Percentiles rank a stretch among this genome's conserved stretches.
Conservation (phyloP, 2,113 vertebrate genomes). For the sheep (Ovis aries) region DNA sequence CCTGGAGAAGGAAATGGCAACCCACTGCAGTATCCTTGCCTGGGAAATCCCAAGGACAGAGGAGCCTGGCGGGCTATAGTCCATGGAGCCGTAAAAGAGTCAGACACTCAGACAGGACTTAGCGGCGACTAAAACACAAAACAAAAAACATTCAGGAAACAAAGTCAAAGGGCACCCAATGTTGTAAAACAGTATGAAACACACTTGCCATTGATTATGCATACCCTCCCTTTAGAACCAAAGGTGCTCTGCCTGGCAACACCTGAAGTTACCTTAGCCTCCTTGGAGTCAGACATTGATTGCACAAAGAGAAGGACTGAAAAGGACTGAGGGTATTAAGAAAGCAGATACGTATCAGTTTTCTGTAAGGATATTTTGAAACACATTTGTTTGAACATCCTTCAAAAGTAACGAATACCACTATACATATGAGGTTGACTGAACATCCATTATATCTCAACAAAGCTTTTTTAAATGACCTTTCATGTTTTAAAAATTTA, state of each 20-base stretch:
- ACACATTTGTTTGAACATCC: neutral
- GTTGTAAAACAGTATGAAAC: neutral
- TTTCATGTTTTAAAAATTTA: neutral
- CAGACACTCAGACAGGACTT: neutral
- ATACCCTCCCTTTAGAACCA: neutral
- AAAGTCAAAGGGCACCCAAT: neutral
- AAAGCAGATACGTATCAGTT: neutral
- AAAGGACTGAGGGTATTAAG: neutral
- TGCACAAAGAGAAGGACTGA: fast-evolving
- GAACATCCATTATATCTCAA: neutral
- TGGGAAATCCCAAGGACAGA: neutral
- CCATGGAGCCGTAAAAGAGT: neutral
- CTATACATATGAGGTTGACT: neutral
- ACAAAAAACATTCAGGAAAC: neutral
- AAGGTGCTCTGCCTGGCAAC: neutral
- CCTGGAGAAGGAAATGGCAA: neutral
- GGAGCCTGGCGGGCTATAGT: neutral
- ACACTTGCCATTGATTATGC: neutral
- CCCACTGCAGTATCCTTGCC: neutral
- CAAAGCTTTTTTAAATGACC: neutral
- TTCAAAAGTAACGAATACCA: neutral
- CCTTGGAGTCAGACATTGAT: neutral
- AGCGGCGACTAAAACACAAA: neutral
- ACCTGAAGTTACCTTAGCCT: too few relatives aligned
- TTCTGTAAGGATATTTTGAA: neutral